Evolutionary conservation across 2,113 vertebrate species (phyloP).

Genomic region (Etheostoma cragini): DNA sequence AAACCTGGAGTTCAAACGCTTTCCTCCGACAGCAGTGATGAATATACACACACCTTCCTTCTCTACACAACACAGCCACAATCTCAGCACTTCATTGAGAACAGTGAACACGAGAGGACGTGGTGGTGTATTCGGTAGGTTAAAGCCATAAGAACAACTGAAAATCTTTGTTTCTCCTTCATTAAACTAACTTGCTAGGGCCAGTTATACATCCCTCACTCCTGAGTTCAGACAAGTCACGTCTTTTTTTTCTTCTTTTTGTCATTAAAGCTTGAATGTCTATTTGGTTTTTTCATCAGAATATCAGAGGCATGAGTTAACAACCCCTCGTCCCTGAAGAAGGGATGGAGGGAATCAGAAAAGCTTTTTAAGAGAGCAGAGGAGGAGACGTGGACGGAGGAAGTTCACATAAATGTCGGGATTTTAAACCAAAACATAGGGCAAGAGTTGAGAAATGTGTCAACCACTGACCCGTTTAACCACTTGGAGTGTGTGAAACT

Average conservation of each 20-base stretch:
- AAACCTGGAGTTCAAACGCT: slow-evolving; percentile 2
- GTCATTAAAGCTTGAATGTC: slow-evolving; percentile 73
- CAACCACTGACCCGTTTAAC: background rate
- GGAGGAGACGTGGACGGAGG: slow-evolving; percentile 44
- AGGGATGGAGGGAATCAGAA: slow-evolving; percentile 39
- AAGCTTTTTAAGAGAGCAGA: slow-evolving; percentile 52
- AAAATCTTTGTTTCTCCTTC: slow-evolving; percentile 40
- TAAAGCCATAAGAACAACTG: slow-evolving; percentile 68
- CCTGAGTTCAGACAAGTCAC: slow-evolving; percentile 77
- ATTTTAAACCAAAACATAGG: background rate
- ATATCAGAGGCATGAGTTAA: slow-evolving; percentile 71
- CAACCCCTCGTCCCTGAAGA: slow-evolving; percentile 39
- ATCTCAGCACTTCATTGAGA: background rate
- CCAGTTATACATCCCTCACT: slow-evolving; percentile 63
- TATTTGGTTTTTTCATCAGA: slow-evolving; percentile 77
- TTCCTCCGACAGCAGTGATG: slow-evolving; percentile 53
- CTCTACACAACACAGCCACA: slow-evolving; percentile 23
- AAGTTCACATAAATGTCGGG: background rate
- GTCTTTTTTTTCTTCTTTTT: slow-evolving; percentile 39
- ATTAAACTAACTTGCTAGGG: slow-evolving; percentile 40
- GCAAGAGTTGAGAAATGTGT: background rate
- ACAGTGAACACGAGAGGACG: background rate
- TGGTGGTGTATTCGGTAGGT: slow-evolving; percentile 27
- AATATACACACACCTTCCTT: slow-evolving; percentile 34
- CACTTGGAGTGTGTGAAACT: slow-evolving; percentile 5